Evolutionary conservation across 2,113 vertebrate species (phyloP).

Genomic region (Hyperopisus bebe): DNA sequence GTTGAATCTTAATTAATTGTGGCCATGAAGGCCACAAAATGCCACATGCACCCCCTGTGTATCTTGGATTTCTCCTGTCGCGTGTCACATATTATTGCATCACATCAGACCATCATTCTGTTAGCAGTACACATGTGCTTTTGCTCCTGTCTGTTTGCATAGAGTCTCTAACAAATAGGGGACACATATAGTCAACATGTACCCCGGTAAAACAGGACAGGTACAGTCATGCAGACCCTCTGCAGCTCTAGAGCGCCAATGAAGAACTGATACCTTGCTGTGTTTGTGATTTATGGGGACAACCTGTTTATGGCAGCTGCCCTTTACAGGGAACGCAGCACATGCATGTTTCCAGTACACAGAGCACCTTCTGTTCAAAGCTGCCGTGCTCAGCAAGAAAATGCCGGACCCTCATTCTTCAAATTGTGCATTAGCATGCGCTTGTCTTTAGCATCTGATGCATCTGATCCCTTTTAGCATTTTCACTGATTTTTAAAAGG

Average conservation of each 20-base stretch:
- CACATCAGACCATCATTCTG: neutral
- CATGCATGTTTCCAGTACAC: constrained; percentile 6
- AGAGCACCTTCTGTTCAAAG: constrained; percentile 5
- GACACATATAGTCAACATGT: neutral
- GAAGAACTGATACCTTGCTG: neutral
- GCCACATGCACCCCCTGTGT: neutral
- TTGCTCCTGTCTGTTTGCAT: neutral
- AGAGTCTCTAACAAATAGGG: neutral
- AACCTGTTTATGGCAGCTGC: constrained; percentile 8
- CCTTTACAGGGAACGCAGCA: neutral
- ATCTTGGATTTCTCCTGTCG: neutral
- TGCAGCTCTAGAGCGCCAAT: neutral
- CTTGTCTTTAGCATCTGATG: neutral
- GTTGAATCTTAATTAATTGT: neutral
- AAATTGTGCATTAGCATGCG: neutral
- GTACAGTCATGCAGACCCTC: neutral
- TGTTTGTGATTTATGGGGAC: constrained; percentile 11
- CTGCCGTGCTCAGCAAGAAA: constrained; percentile 15
- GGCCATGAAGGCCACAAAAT: neutral
- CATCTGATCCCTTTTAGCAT: neutral
- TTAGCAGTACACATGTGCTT: neutral
- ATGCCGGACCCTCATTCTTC: neutral
- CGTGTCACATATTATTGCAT: neutral
- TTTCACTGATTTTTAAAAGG: neutral
- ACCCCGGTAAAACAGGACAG: neutral